These are phyloP conservation scores for Ernsta delagoae DNA, from an alignment of 2,888 invertebrate genomes.

Conservation along the genomic window DNA sequence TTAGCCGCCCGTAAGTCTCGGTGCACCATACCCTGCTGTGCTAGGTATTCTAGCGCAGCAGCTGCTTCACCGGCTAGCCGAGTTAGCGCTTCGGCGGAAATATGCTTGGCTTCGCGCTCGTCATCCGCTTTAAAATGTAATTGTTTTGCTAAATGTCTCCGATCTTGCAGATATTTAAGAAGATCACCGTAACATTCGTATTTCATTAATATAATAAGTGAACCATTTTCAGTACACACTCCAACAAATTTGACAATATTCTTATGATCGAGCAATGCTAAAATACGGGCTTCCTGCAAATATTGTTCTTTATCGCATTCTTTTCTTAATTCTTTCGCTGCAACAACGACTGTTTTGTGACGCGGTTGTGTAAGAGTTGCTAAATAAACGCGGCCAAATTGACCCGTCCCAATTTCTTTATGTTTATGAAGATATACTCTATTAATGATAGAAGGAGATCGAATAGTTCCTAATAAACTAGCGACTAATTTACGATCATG, in stretches of 20 bases:
- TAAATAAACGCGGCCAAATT: conserved; percentile 61
- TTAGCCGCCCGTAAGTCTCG: no score
- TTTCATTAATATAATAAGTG: conserved; percentile 95
- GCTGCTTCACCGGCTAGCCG: conserved; percentile 77
- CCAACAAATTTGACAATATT: conserved; percentile 93
- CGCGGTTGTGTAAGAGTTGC: conserved; percentile 54
- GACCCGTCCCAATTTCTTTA: conserved; percentile 61
- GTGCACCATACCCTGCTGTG: conserved; percentile 91
- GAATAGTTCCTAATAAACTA: conserved; percentile 47
- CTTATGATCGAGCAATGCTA: conserved; percentile 93
- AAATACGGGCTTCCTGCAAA: conserved; percentile 94
- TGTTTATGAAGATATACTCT: conserved; percentile 50
- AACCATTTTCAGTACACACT: conserved; percentile 90
- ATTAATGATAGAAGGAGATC: conserved; percentile 47
- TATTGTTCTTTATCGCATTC: conserved; percentile 90
- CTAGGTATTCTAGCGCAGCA: conserved; percentile 90
- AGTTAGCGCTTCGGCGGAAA: conserved; percentile 59
- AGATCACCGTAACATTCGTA: conserved; percentile 96
- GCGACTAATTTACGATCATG: conserved; percentile 42
- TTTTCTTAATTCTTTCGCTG: conserved; percentile 93
- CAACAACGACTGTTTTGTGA: conserved; percentile 84
- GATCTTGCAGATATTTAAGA: conserved; percentile 88
- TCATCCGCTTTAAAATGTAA: conserved; percentile 87
- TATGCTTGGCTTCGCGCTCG: conserved; percentile 81
- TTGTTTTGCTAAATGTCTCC: conserved; percentile 91